Evolutionary conservation across 2,113 vertebrate species (phyloP).

Genomic region (Choloepus hoffmanni): DNA sequence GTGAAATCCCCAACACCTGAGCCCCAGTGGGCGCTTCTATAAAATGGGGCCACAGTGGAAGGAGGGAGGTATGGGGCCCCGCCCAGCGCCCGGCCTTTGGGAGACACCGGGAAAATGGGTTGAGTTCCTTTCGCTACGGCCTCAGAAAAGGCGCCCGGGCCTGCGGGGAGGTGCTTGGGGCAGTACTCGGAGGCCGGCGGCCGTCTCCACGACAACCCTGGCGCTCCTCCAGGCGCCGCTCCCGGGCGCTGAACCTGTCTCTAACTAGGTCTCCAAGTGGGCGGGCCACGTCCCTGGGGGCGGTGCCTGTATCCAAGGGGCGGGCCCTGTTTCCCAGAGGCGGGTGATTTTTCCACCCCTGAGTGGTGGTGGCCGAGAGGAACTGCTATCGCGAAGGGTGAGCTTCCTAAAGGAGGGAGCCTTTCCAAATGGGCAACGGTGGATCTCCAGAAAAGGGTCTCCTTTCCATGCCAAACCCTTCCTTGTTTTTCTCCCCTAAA

Average conservation of each 20-base stretch:
- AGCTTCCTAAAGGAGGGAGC: background rate
- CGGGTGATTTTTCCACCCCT: no score
- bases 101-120: background rate
- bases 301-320: background rate
- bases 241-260: rapidly evolving
- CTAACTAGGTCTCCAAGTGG: background rate
- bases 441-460: background rate
- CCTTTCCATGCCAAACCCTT: background rate
- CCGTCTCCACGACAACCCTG: constrained; percentile 21
- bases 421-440: background rate
- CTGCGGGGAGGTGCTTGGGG: background rate
- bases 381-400: background rate
- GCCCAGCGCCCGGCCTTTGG: background rate
- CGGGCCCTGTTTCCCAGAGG: background rate
- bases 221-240: background rate
- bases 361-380: background rate
- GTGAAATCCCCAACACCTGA: background rate
- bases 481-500: background rate
- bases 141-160: background rate
- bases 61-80: no score
- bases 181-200: background rate
- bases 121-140: background rate
- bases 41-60: background rate
- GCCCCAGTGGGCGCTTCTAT: background rate
- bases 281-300: background rate